Evolutionary conservation across 2,888 invertebrate species (phyloP).

Genomic region (Microdon myrmicae): DNA sequence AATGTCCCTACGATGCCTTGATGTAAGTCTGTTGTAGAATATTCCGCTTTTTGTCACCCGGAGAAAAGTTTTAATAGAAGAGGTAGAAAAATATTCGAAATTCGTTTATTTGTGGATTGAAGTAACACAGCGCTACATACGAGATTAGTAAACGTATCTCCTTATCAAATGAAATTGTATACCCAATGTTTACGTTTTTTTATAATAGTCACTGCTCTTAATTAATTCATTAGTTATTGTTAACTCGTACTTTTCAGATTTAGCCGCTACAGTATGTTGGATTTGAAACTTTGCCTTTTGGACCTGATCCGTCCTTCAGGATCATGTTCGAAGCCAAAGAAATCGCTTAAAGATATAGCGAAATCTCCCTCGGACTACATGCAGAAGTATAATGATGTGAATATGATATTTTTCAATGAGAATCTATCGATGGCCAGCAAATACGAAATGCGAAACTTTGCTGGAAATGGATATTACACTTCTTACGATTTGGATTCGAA

Average conservation of each 20-base stretch:
- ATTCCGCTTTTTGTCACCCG: no score
- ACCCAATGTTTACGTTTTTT: no score
- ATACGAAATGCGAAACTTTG: constrained; percentile 60
- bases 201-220: background rate
- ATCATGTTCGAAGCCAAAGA: constrained; percentile 60
- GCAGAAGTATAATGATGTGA: constrained; percentile 63
- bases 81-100: no score
- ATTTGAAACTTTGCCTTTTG: constrained; percentile 64
- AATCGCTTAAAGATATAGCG: constrained; percentile 63
- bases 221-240: background rate
- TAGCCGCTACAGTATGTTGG: constrained; percentile 58
- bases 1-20: no score
- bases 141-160: no score
- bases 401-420: constrained; percentile 66
- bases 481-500: constrained; percentile 47
- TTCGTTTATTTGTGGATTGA: no score
- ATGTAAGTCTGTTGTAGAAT: no score
- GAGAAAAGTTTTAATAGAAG: no score
- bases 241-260: constrained; percentile 3
- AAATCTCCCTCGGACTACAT: constrained; percentile 61
- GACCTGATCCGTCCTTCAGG: constrained; percentile 61
- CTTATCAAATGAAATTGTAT: no score
- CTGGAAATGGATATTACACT: constrained; percentile 55
- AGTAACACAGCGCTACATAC: no score
- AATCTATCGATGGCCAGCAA: constrained; percentile 67